A percentile compares a stretch with the other conserved stretches of the same genome.
Conservation (phyloP, 1,140 invertebrate genomes). For the Parapsyche elsis region DNA sequence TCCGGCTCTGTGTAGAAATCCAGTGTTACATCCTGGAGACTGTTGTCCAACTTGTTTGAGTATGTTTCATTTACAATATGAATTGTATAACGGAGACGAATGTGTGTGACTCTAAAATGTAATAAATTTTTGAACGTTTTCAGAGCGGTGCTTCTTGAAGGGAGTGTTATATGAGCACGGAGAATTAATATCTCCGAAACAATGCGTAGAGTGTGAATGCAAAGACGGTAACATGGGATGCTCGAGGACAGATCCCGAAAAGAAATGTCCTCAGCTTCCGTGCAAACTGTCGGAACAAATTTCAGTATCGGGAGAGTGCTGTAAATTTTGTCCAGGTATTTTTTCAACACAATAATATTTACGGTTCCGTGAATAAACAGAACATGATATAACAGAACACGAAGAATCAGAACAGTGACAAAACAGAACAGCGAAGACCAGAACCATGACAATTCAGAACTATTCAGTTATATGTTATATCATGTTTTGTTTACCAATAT, state of each 20-base stretch:
- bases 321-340: constrained; percentile 89
- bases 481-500: no score
- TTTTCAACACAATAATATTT: background rate
- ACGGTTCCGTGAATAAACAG: no score
- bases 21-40: constrained; percentile 78
- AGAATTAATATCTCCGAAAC: constrained; percentile 76
- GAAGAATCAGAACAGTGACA: no score
- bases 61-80: constrained; percentile 68
- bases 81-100: no score
- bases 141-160: constrained; percentile 83
- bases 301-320: constrained; percentile 85
- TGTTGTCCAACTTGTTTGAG: constrained; percentile 89
- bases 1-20: constrained; percentile 80
- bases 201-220: constrained; percentile 81
- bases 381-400: no score
- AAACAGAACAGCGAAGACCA: no score
- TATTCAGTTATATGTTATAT: no score
- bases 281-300: constrained; percentile 83
- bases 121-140: constrained; percentile 47
- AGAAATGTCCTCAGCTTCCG: constrained; percentile 81
- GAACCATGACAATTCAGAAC: no score
- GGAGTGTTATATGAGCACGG: constrained; percentile 86
- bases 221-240: constrained; percentile 85
- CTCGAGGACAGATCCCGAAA: constrained; percentile 76
- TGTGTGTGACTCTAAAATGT: no score